Evolutionary conservation across 2,797 vertebrate genomes (phyloP), one percentile per base, ranked within the genome.

Genomic region (Leptatherina wallacei): DNA sequence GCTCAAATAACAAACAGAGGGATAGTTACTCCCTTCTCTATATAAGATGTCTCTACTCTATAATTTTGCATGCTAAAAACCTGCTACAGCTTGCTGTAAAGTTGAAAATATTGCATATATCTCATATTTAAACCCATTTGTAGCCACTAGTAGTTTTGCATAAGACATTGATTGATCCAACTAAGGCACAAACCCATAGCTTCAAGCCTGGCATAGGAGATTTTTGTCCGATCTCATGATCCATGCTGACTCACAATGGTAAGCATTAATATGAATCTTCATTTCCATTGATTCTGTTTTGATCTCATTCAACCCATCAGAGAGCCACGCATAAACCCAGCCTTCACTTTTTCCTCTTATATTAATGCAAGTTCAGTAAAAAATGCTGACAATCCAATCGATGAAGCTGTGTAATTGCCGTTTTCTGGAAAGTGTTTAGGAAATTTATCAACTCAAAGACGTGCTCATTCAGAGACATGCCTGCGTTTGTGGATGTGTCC

Each of bases 391-490:
- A 44, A n/a, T 70, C 4, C 36, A 14, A 14, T 70, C 8, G 18
- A 47, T 47, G 13, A 65, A 61, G 20, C 22, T 47, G 33, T 13
- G 16, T 1, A 58, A 14, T 0, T 4, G 20, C 8, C 20, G 13
- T 38, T 74, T 55, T 47, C 27, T 67, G 22, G 27, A 29, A 9
- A 13, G n/a, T 12, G 24, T 67, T 30, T 52, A n/a, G 30, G 64
- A 64, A 51, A 55, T 20, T 8, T 14, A 44, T 42, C 47, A 51
- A 55, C 36, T 72, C 12, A 54, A 68, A 72, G 10, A 54, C 14
- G 11, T 10, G 1, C 13, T n/a, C 18, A 20, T 70, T 66, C 22
- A 27, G 27, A 58, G 33, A 36, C 12, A 24, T 27, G 18, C 20
- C 22, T 52, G 7, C 38, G 30, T 27, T 64, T 4, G 2, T 24